Conservation (phyloP, 2,113 vertebrate genomes). For the Amblyopsis rosae region DNA sequence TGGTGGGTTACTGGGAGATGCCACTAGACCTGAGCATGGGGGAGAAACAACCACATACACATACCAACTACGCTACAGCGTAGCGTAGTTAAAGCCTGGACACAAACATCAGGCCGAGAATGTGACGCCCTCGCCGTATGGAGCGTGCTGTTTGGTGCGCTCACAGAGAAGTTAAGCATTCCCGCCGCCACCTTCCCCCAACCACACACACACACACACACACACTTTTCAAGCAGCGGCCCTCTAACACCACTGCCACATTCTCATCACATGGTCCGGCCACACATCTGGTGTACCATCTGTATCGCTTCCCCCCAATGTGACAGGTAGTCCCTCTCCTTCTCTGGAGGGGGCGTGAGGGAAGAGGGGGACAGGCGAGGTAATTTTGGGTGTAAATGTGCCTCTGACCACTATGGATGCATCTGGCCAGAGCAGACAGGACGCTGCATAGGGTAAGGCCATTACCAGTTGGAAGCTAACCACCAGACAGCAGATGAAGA, state of each 20-base stretch:
- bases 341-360: conserved; percentile 56
- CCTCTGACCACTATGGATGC: conserved; percentile 68
- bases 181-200: neutral
- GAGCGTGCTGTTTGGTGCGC: neutral
- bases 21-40: conserved; percentile 61
- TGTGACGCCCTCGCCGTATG: neutral
- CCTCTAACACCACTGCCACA: conserved; percentile 53
- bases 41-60: conserved; percentile 17
- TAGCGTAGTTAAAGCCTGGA: neutral
- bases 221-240: conserved; percentile 29
- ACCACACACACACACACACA: conserved; percentile 5
- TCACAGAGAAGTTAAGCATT: neutral
- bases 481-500: conserved; percentile 50
- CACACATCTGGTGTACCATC: conserved; percentile 81
- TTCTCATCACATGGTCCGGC: conserved; percentile 65
- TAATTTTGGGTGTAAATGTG: conserved; percentile 77
- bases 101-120: neutral
- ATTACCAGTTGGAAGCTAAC: conserved; percentile 56
- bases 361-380: conserved; percentile 56
- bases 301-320: conserved; percentile 68
- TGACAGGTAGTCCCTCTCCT: conserved; percentile 75
- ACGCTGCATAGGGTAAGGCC: conserved; percentile 54
- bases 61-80: conserved; percentile 10
- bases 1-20: conserved; percentile 66
- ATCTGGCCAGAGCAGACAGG: conserved; percentile 70